Percentiles rank a stretch among this genome's conserved stretches.
Evolutionary conservation across 2,888 invertebrate species (phyloP).

Genomic region (Carabus problematicus): DNA sequence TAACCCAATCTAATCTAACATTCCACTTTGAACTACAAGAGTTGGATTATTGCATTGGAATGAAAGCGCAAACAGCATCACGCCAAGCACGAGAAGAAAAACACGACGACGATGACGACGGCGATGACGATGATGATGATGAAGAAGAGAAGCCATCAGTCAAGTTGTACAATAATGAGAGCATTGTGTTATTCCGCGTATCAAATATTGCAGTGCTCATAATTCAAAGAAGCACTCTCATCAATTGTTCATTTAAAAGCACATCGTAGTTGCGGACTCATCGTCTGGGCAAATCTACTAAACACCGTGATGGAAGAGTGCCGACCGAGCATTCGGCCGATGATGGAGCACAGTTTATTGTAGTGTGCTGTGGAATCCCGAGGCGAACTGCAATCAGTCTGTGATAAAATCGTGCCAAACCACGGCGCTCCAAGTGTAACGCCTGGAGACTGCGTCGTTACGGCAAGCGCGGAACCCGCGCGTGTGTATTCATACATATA

Average conservation of each 20-base stretch:
- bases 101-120: too few relatives aligned
- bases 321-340: not conserved
- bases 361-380: not conserved
- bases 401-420: too few relatives aligned
- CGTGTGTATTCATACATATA: too few relatives aligned
- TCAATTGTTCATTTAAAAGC: slow-evolving; percentile 6
- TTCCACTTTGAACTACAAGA: too few relatives aligned
- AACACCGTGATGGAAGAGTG: not conserved
- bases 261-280: slow-evolving; percentile 10
- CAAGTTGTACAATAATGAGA: not conserved
- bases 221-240: slow-evolving; percentile 19
- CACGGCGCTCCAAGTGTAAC: too few relatives aligned
- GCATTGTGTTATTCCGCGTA: slow-evolving; percentile 21
- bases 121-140: not conserved
- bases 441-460: slow-evolving; percentile 16
- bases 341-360: slow-evolving; percentile 15
- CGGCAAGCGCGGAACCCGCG: not conserved
- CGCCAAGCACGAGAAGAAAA: not conserved
- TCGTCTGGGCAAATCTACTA: not conserved
- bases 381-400: not conserved
- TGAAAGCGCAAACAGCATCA: not conserved
- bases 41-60: too few relatives aligned
- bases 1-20: too few relatives aligned
- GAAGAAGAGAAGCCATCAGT: not conserved
- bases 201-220: slow-evolving; percentile 21